These are phyloP conservation scores for Philonicus albiceps DNA, from an alignment of 2,888 invertebrate species.

Conservation along the genomic window DNA sequence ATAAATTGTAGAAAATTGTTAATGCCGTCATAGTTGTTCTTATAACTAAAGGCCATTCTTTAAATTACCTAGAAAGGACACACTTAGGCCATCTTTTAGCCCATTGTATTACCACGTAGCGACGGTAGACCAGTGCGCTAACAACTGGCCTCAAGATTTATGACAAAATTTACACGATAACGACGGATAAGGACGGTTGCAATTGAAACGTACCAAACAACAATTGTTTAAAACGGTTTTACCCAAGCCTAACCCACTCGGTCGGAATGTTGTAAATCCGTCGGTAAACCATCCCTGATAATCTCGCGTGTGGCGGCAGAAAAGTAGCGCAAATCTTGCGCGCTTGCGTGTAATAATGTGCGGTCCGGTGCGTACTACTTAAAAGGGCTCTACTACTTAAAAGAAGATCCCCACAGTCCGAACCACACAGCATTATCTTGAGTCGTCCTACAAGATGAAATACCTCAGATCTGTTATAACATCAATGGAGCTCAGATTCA, in stretches of 20 bases:
- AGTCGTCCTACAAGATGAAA: conserved; percentile 2
- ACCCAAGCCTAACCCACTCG: neutral
- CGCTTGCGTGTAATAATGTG: conserved; percentile 30
- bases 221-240: conserved; percentile 5
- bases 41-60: neutral
- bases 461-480: conserved; percentile 43
- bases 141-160: conserved; percentile 14
- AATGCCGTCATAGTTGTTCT: neutral
- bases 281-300: conserved; percentile 37
- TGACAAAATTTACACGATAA: neutral
- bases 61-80: too few relatives aligned
- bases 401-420: neutral
- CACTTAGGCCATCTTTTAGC: too few relatives aligned
- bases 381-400: neutral
- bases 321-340: conserved; percentile 22
- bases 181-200: conserved; percentile 2
- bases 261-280: conserved; percentile 21
- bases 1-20: neutral
- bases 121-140: too few relatives aligned
- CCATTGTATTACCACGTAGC: too few relatives aligned
- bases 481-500: conserved; percentile 39
- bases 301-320: neutral
- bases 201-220: conserved; percentile 17
- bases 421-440: conserved; percentile 1
- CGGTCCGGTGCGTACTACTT: neutral